Conservation (phyloP, 1,140 invertebrate genomes). For the Zaprionus ghesquierei region DNA sequence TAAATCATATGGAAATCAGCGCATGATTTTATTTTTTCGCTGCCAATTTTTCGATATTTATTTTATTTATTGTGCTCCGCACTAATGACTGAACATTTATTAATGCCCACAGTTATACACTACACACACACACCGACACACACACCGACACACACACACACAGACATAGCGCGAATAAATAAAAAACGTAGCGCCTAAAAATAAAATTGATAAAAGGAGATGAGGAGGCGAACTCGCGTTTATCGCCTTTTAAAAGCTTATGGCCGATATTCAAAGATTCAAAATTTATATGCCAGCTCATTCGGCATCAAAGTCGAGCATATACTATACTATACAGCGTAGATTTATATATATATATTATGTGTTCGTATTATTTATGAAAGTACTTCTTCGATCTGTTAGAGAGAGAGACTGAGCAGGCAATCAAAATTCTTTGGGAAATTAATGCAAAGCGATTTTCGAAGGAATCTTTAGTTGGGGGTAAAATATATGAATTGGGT, state of each 20-base stretch:
- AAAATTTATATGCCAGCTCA: slow-evolving; percentile 49
- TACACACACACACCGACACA: not conserved
- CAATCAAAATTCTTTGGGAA: not conserved
- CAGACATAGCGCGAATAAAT: slow-evolving; percentile 36
- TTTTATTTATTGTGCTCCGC: slow-evolving; percentile 58
- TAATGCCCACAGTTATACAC: slow-evolving; percentile 41
- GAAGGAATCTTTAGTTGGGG: not conserved
- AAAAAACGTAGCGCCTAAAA: slow-evolving; percentile 44
- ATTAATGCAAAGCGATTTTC: not conserved
- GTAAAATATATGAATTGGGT: not conserved
- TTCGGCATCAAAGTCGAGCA: slow-evolving; percentile 31
- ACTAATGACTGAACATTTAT: slow-evolving; percentile 75
- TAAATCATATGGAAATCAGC: slow-evolving; percentile 72
- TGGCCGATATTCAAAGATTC: slow-evolving; percentile 49
- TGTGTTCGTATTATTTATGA: slow-evolving; percentile 3
- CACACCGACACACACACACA: slow-evolving; percentile 2
- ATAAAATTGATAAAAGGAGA: slow-evolving; percentile 45
- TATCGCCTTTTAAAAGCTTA: slow-evolving; percentile 60
- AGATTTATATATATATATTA: not conserved
- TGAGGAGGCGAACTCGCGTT: slow-evolving; percentile 29
- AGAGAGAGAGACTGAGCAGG: not conserved
- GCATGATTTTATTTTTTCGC: slow-evolving; percentile 45
- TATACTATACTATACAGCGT: slow-evolving; percentile 1
- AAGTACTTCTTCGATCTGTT: not conserved
- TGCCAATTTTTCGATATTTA: slow-evolving; percentile 49